Conservation (phyloP, 2,113 vertebrate genomes). For the Pterophyllum scalare region DNA sequence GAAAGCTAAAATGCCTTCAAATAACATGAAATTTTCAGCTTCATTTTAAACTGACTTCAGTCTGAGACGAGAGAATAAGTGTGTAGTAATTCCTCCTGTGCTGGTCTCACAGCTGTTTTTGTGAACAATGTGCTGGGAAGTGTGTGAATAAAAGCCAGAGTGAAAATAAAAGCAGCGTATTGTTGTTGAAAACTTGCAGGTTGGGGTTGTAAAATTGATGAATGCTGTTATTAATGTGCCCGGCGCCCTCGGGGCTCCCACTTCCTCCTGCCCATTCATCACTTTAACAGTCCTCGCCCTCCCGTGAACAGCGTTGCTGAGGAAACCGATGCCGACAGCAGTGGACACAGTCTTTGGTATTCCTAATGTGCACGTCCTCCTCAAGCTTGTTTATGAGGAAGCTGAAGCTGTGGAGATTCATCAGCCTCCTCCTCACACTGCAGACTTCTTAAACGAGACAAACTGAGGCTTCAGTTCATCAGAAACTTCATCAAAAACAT, state of each 20-base stretch:
- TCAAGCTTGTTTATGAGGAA: neutral
- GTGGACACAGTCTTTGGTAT: neutral
- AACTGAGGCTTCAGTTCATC: too few species aligned
- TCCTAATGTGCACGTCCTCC: neutral
- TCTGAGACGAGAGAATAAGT: neutral
- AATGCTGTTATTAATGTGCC: constrained; percentile 55
- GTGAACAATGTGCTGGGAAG: neutral
- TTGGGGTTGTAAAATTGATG: constrained; percentile 55
- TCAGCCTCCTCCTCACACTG: neutral
- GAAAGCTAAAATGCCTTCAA: neutral
- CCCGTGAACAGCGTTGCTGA: neutral
- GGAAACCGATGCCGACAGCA: neutral
- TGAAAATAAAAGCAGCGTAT: neutral
- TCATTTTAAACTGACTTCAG: neutral
- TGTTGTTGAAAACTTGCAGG: constrained; percentile 19
- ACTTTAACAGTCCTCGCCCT: constrained; percentile 39
- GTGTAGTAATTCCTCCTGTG: rapidly evolving
- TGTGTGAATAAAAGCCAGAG: constrained; percentile 1
- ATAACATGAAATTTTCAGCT: neutral
- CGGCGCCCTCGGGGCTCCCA: neutral
- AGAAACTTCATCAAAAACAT: too few species aligned
- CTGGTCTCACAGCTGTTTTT: neutral
- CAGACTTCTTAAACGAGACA: neutral
- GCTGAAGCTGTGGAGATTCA: neutral
- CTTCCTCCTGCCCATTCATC: constrained; percentile 42